Evolutionary conservation across 2,888 invertebrate species (phyloP), one percentile per base, ranked within the genome.

Genomic region (Campaea margaritaria): DNA sequence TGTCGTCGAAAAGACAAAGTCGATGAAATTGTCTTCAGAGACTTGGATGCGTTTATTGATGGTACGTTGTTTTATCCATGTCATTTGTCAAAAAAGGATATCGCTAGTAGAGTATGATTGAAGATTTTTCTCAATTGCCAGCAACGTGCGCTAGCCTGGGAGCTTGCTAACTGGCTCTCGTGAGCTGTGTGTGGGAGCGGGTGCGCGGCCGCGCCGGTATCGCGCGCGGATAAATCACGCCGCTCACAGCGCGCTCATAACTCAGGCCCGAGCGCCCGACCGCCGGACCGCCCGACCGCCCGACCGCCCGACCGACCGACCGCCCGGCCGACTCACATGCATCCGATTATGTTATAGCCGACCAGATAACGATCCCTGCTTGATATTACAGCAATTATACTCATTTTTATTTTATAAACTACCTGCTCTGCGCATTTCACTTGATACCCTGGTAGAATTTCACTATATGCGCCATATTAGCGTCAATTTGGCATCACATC

Each of bases 221-320:
- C 52, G 31, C 58, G 41, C 56, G 47, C 52, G 27, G 57, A 64
- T 62, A 62, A 62, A 62, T 62, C 62, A 58, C 42, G 16, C 47
- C 41, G 42, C 42, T 31, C 42, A 39, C 39, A 41, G 39, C 38
- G 42, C 46, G 43, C 46, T 54, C 54, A 62, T 57, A 62, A 62
- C 46, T 53, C 48, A 52, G 42, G 45, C 36, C 43, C 48, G 47
- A 1, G 14, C 14, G 7, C 15, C 14, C 27, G 27, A 7, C 27
- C 27, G 34, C n/a, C 31, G 14, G 16, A 48, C 45, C 7, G 44
- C 41, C 43, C 49, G 48, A 9, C 15, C 15, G 9, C 16, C 14
- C 7, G 31, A 10, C 21, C 15, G 9, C 10, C 16, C 31, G 31
- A 10, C 31, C 31, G 34, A 9, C 14, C 7, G 31, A 10, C 21